Conservation (phyloP, 1,140 invertebrate genomes). For the Zaprionus camerounensis region DNA sequence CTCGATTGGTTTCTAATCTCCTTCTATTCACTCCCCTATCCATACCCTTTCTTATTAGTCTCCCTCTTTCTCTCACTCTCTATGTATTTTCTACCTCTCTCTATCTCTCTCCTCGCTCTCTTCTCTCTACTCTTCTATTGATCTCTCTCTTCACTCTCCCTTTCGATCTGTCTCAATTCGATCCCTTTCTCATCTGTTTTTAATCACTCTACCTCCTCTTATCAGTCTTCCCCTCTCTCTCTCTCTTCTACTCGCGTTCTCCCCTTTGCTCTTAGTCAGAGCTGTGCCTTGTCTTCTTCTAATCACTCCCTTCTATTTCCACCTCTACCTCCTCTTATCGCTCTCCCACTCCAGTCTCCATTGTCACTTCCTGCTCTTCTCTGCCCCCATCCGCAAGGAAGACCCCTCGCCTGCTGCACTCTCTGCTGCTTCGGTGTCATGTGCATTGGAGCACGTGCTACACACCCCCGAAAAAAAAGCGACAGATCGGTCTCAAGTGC, state of each 20-base stretch:
- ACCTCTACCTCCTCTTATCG: not conserved
- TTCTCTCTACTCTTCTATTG: not conserved
- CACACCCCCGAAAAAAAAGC: slow-evolving; percentile 48
- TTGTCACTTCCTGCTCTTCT: slow-evolving; percentile 44
- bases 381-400: slow-evolving; percentile 7
- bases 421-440: slow-evolving; percentile 66
- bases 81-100: no score
- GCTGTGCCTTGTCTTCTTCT: not conserved
- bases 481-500: slow-evolving; percentile 40
- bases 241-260: no score
- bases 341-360: not conserved
- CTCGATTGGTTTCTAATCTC: no score
- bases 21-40: no score
- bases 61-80: no score
- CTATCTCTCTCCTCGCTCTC: not conserved
- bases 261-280: no score
- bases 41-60: no score
- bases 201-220: not conserved
- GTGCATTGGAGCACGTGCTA: slow-evolving; percentile 80
- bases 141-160: not conserved
- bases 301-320: not conserved
- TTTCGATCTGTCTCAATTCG: not conserved
- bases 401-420: slow-evolving; percentile 19
- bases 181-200: not conserved
- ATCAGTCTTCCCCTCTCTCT: not conserved